Conservation (phyloP, 2,797 vertebrate species). For the Gephyroberyx darwinii region DNA sequence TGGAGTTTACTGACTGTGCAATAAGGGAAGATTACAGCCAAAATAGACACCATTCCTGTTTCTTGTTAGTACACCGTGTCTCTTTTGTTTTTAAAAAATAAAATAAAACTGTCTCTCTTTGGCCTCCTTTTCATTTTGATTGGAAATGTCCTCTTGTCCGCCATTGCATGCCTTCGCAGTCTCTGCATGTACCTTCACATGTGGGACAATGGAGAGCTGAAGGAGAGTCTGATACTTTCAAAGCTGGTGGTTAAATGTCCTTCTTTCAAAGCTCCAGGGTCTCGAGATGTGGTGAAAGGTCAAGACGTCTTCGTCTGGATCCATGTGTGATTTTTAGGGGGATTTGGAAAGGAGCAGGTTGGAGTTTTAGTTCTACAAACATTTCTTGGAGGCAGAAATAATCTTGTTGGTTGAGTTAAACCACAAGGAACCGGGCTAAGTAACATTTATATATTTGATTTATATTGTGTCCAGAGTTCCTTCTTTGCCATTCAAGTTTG, state of each 20-base stretch:
- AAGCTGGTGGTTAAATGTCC: conserved; percentile 20
- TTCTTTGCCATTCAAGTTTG: not conserved
- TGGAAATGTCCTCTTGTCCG: conserved; percentile 4
- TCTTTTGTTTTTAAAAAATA: conserved; percentile 6
- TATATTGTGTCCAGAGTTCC: not conserved
- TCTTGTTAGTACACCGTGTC: conserved; percentile 1
- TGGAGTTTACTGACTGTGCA: conserved; percentile 20
- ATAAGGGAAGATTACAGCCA: conserved; percentile 15
- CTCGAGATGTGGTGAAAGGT: conserved; percentile 8
- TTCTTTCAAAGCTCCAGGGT: conserved; percentile 21
- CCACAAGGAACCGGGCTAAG: too few relatives aligned
- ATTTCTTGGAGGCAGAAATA: conserved; percentile 38
- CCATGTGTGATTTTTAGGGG: conserved; percentile 13
- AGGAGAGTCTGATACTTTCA: conserved; percentile 7
- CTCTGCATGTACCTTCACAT: conserved; percentile 5
- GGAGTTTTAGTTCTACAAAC: conserved; percentile 31
- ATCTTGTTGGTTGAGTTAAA: conserved; percentile 25
- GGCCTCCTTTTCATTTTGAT: not conserved
- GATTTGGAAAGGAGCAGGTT: conserved; percentile 19
- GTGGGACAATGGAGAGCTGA: conserved; percentile 2
- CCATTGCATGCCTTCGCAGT: conserved; percentile 9
- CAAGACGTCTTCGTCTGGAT: conserved; percentile 2
- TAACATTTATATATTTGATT: not conserved
- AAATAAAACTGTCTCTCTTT: not conserved
- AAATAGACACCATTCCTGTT: conserved; percentile 24